Evolutionary conservation across 2,888 invertebrate genomes (phyloP), one percentile per base, ranked within the genome.

Genomic region (Drosophila sordidula): DNA sequence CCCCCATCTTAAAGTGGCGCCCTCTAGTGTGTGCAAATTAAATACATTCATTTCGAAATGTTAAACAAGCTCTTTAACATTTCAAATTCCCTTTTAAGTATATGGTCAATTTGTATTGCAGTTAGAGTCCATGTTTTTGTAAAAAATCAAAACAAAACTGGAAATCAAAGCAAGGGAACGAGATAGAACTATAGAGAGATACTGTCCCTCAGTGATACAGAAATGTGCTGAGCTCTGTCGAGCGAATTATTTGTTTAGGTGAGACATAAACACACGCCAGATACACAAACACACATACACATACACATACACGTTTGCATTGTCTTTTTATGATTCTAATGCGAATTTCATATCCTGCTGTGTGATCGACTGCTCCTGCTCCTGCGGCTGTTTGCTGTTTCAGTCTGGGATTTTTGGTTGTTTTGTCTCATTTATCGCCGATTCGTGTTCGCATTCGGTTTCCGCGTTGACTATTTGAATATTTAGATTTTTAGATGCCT

Each of bases 301-400:
- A 50, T 25, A 34, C 6, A 45, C 26, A 41, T 26, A 61, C 18
- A n/a, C 2, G 55, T 61, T 67, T 36, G 50, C 44, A 54, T 49
- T 75, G 70, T 72, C 72, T 85, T 73, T 84, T 87, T 81, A 87
- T 87, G 87, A 70, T 78, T 76, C 47, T 56, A 78, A 80, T 76
- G 64, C 75, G 80, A 76, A 82, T 83, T 86, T 71, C 69, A 68
- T 76, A 73, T 70, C 70, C 80, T 72, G 77, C 68, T 46, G 67
- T 42, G 66, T 22, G 77, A 80, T 77, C 72, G 55, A 44, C 41
- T 39, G 59, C 45, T 49, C 38, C 52, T 36, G 49, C 18, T 25
- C n/a, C 56, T 16, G 51, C 34, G 61, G 52, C 61, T 75, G 52
- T 62, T 76, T 70, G 54, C 47, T 38, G 8, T 12, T 34, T 4